These are phyloP conservation scores for Coptodon bakossiorum DNA, from an alignment of 2,113 vertebrate genomes.

Conservation along the genomic window DNA sequence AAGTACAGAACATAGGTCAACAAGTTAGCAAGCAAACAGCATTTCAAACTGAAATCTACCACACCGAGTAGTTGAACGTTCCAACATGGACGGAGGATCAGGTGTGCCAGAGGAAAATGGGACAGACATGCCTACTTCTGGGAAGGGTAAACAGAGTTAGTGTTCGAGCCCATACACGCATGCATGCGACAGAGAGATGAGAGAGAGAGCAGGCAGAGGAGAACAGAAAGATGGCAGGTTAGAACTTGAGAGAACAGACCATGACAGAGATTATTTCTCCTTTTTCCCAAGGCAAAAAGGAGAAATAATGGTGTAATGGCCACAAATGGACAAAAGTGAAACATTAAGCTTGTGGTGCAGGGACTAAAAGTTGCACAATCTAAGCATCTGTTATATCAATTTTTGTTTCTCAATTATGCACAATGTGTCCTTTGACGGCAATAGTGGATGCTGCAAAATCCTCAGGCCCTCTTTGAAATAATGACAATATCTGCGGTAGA, in stretches of 20 bases:
- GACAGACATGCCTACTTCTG: background rate
- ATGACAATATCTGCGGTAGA: background rate
- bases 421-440: background rate
- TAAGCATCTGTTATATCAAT: background rate
- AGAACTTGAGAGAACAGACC: background rate
- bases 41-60: background rate
- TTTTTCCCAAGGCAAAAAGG: background rate
- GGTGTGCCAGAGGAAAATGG: background rate
- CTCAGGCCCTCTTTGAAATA: background rate
- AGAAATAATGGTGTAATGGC: background rate
- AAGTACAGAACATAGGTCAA: background rate
- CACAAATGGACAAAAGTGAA: background rate
- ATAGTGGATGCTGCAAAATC: background rate
- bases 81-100: background rate
- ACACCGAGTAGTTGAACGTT: background rate
- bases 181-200: background rate
- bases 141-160: background rate
- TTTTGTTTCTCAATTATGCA: background rate
- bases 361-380: background rate
- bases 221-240: background rate
- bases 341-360: background rate
- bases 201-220: background rate
- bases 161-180: background rate
- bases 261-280: background rate
- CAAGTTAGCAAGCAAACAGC: background rate